phyloP scores from a whole-genome alignment of 2,113 vertebrate species.

The Hiodon tergisus region DNA sequence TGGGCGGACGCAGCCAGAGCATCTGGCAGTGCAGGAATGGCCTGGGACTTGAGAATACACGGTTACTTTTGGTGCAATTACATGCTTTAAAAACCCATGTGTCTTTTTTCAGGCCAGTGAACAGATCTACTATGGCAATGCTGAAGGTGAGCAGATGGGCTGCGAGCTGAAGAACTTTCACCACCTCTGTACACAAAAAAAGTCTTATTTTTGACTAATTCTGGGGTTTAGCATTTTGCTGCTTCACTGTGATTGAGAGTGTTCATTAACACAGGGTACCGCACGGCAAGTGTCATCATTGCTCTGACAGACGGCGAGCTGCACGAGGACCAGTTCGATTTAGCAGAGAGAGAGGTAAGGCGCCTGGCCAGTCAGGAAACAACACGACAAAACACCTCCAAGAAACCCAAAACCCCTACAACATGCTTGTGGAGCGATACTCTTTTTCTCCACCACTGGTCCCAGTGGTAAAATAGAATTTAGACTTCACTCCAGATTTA shows the following conservation, averaged over 20 bases:
- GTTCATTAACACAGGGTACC: conserved; percentile 66
- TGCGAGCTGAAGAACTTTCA: not conserved
- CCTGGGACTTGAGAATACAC: not conserved
- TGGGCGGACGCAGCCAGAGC: not conserved
- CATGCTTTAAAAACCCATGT: not conserved
- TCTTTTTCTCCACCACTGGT: too few species aligned
- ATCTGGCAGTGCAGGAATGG: not conserved
- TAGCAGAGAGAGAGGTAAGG: conserved; percentile 86
- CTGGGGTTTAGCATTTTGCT: not conserved
- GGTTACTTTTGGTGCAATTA: too few species aligned
- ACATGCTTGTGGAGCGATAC: too few species aligned
- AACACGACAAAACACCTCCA: not conserved
- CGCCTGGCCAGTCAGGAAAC: not conserved
- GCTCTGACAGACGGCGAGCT: conserved; percentile 92
- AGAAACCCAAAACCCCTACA: too few species aligned
- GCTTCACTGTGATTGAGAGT: not conserved
- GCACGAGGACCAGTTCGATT: conserved; percentile 85
- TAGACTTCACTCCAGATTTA: too few species aligned
- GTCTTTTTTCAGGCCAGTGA: conserved; percentile 81
- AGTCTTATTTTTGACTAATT: not conserved
- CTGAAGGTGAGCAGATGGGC: conserved; percentile 75
- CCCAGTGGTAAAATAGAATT: too few species aligned
- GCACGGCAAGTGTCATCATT: conserved; percentile 94
- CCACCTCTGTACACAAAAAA: not conserved
- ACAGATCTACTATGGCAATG: conserved; percentile 92